Base-by-base conservation (phyloP, 2,113 vertebrate species). In the Monarcha castaneiventris region DNA sequence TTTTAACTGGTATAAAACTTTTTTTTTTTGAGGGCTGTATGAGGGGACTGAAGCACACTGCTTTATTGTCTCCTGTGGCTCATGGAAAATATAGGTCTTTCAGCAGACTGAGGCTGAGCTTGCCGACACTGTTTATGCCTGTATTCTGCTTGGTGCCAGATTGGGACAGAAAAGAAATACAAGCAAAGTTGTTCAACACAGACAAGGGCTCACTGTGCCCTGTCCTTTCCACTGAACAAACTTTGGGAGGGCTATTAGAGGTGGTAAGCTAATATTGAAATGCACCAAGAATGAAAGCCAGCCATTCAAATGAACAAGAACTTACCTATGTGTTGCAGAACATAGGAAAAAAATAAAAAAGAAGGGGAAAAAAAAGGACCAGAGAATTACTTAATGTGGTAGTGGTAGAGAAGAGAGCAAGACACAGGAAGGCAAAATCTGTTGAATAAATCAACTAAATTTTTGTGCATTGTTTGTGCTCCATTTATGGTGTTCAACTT, bases 161-260 rank as follows among this genome's bases (percentile, higher is more conserved):
- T 6, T 92, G 69, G 51, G 75, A 76, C 14, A 76, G 79, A 87
- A 94, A 90, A 90, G 52, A 81, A 97, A 95, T 92, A 96, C 46
- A 94, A 93, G 72, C 16, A 56, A 94, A 83, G 62, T 58, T 91
- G 37, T 92, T 96, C 75, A 89, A 61, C 51, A 55, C 37, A 93
- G 78, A 97, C 93, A 97, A 97, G 95, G 83, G 51, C 79, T 96
- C 51, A 90, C 93, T 97, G 94, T 97, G 73, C 22, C 77, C 73
- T 85, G 52, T 90, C 39, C 86, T 91, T 96, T 89, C 90, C 76
- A 89, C 69, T 93, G 66, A 92, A 37, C 69, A 96, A 96, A 96
- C 90, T 91, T 76, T 92, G 78, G 62, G 82, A 92, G 73, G 68
- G 52, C 85, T 56, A 14, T 35, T 75, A 94, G 78, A 75, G 66